These are phyloP conservation scores for Bettongia penicillata DNA, from an alignment of 2,113 vertebrate genomes.

Conservation along the genomic window DNA sequence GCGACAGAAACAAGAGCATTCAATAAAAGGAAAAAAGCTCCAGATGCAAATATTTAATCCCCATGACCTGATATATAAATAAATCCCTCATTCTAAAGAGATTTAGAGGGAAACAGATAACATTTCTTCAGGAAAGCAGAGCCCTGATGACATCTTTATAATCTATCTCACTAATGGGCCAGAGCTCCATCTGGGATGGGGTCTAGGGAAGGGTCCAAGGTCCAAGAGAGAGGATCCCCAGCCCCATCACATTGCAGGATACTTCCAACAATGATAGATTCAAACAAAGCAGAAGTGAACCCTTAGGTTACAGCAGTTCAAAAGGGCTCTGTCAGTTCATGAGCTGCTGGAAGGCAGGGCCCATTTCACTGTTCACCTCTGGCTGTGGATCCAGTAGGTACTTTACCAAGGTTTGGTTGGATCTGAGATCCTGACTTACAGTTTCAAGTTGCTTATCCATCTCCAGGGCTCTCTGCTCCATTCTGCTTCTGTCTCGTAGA, in stretches of 20 bases:
- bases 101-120: conserved; percentile 72
- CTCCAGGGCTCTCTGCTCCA: conserved; percentile 81
- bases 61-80: conserved; percentile 39
- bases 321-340: background rate
- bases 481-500: conserved; percentile 78
- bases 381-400: background rate
- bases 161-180: background rate
- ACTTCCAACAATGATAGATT: background rate
- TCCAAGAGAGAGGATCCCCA: background rate
- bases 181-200: background rate
- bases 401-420: background rate
- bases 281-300: background rate
- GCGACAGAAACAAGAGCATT: background rate
- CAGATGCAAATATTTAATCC: background rate
- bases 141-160: background rate
- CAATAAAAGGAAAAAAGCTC: background rate
- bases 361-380: background rate
- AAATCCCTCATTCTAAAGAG: conserved; percentile 66
- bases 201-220: background rate
- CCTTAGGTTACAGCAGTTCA: background rate
- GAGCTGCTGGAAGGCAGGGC: background rate
- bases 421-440: conserved; percentile 77
- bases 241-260: background rate
- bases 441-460: conserved; percentile 78
- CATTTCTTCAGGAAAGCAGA: conserved; percentile 9